Base-by-base conservation (phyloP, 2,113 vertebrate species). In the Nansenia antarctica region DNA sequence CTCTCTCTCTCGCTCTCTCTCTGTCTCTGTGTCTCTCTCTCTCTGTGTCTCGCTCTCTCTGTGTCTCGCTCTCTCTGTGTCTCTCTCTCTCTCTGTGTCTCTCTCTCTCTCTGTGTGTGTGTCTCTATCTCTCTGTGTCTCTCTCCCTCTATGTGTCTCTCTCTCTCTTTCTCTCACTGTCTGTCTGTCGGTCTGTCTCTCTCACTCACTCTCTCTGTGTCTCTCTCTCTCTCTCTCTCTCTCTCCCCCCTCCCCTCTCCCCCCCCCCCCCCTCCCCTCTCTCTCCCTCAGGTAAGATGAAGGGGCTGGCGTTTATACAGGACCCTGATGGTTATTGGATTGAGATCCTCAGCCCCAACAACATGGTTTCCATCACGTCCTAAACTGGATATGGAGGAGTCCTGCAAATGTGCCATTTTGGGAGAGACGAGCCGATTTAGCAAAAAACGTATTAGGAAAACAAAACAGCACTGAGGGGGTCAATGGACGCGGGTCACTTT, bases 281-380 rank as follows among this genome's bases (percentile, higher is more conserved):
- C 45, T 69, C 12, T 12, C 6, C 20, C 76, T 20, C 77, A 99
- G 96, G 96, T 86, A 98, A 98, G 92, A 98, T 99, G 95, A 97
- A 97, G 91, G 97, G 96, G 47, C 81, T 99, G 85, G 96, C 96
- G 22, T 99, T 99, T 89, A 91, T 99, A 86, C 96, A 98, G 87
- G 96, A 99, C 88, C 98, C 97, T n/a, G 96, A 99, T 71, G 96
- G 95, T 80, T 99, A 98, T 84, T 98, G 96, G 96, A 98, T 98
- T 79, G 96, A 99, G 90, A 98, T 99, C 85, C 88, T 98, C 85
- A 98, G 94, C 90, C 96, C 98, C 15, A 96, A 98, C 83, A 92
- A 86, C 61, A 96, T 98, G 93, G 82, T 90, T 70, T 86, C 91
- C 79, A 91, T 98, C 72, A 90, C 91, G 76, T 94, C 88, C 9